Conservation (phyloP, 1,140 invertebrate genomes). For the Pseudobourletiella spinata region DNA sequence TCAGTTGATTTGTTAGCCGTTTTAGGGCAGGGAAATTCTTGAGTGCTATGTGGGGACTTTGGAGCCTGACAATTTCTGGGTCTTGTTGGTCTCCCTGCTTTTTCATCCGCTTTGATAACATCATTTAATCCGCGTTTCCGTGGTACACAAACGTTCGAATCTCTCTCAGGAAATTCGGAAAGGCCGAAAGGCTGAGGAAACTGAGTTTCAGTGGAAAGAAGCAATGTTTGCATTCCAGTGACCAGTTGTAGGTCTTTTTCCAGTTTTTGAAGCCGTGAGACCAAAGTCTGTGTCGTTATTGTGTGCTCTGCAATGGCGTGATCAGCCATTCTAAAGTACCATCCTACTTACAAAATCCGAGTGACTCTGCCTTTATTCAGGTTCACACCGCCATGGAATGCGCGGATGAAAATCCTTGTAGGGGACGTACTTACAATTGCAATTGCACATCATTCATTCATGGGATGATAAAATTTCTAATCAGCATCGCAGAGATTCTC, state of each 20-base stretch:
- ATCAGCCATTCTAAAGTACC: not conserved
- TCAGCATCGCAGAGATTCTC: no score
- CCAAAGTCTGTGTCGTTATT: no score
- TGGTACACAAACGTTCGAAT: not conserved
- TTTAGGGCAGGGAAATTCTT: no score
- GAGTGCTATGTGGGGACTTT: no score
- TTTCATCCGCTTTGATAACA: not conserved
- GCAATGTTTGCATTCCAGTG: constrained; percentile 10
- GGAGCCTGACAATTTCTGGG: no score
- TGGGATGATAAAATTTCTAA: no score
- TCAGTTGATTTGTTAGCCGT: not conserved
- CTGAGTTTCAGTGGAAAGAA: not conserved
- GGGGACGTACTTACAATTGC: no score
- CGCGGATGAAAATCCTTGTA: no score
- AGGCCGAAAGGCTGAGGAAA: not conserved
- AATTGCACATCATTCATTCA: no score
- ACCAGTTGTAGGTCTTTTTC: constrained; percentile 18
- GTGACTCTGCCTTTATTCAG: no score
- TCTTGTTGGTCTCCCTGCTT: not conserved
- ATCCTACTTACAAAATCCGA: no score
- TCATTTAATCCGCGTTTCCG: not conserved
- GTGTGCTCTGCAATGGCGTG: not conserved
- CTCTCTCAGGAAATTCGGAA: constrained; percentile 12
- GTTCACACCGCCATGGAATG: no score
- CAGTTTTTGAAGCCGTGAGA: constrained; percentile 8